Evolutionary conservation across 2,797 vertebrate species (phyloP).

Genomic region (Helostoma temminkii): DNA sequence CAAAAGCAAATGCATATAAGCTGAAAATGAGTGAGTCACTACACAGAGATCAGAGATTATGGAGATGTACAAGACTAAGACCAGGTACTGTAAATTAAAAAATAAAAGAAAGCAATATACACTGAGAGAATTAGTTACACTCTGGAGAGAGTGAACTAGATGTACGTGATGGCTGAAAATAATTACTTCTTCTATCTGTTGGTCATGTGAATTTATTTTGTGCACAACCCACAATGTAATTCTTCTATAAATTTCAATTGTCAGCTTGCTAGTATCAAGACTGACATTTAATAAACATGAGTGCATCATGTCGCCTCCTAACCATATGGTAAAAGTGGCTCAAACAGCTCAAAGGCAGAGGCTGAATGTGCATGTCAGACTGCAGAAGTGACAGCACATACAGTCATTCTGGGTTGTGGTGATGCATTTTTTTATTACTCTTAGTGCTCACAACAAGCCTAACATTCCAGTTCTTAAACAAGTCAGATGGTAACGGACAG

Average conservation of each 20-base stretch:
- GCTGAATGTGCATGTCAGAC: too few species aligned
- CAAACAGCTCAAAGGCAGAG: too few species aligned
- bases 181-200: background rate
- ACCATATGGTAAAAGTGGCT: background rate
- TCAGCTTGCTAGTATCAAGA: background rate
- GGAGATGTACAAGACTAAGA: background rate
- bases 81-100: background rate
- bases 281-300: too few species aligned
- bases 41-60: background rate
- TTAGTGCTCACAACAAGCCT: slow-evolving; percentile 2
- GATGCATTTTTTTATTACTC: background rate
- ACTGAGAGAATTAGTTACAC: background rate
- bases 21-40: too few species aligned
- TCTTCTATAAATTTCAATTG: background rate
- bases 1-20: background rate
- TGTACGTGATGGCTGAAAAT: background rate
- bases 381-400: too few species aligned
- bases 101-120: background rate
- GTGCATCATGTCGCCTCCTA: background rate
- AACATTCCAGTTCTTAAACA: background rate
- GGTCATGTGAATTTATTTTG: background rate
- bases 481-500: too few species aligned
- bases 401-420: too few species aligned
- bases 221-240: background rate
- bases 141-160: background rate